Evolutionary conservation across 2,113 vertebrate species (phyloP).

Genomic region (Nyctibius bracteatus): DNA sequence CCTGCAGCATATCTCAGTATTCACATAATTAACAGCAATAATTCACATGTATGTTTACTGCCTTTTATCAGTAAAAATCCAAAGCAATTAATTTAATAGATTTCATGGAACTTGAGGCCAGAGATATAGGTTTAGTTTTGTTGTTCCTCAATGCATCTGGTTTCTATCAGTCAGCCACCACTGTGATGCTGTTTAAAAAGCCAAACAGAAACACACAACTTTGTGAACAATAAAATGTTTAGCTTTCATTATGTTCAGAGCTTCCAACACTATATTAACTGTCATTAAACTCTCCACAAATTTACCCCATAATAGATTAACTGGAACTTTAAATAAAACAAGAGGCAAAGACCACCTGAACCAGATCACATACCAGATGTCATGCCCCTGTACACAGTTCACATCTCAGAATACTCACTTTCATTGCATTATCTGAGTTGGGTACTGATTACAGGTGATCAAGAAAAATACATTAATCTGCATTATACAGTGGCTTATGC

Average conservation of each 20-base stretch:
- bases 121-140: neutral
- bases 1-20: neutral
- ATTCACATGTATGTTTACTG: neutral
- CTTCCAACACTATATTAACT: neutral
- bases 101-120: neutral
- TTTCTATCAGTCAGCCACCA: neutral
- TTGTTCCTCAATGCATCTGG: neutral
- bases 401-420: neutral
- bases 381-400: neutral
- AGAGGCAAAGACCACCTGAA: neutral
- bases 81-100: neutral
- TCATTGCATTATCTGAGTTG: neutral
- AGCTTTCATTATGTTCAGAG: neutral
- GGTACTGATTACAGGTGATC: neutral
- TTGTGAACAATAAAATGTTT: neutral
- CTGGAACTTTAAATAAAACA: neutral
- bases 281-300: neutral
- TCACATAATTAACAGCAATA: neutral
- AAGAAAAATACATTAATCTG: neutral
- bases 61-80: neutral
- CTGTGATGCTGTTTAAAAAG: neutral
- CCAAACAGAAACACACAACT: neutral
- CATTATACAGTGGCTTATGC: neutral
- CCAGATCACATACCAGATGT: neutral
- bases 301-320: neutral